Conservation (phyloP, 1,140 invertebrate species). For the Maconellicoccus hirsutus region DNA sequence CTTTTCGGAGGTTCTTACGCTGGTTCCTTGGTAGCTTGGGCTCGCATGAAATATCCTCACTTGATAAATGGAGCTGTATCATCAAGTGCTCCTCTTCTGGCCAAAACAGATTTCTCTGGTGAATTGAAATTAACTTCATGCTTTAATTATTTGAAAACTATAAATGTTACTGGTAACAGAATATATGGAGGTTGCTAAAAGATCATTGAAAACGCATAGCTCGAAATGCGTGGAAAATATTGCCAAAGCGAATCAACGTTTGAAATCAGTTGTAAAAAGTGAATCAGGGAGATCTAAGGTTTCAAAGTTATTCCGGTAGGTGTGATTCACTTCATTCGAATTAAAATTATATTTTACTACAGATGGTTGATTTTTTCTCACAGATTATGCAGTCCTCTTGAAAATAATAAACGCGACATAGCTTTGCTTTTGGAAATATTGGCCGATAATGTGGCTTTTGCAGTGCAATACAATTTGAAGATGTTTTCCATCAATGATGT, state of each 20-base stretch:
- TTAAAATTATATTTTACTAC: too few species aligned
- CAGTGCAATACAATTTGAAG: too few species aligned
- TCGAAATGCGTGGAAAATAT: constrained; percentile 57
- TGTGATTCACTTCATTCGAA: too few species aligned
- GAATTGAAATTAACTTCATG: constrained; percentile 24
- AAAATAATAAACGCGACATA: too few species aligned
- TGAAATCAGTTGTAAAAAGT: constrained; percentile 35
- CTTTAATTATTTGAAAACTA: constrained; percentile 57
- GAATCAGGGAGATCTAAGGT: constrained; percentile 32
- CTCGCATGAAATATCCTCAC: constrained; percentile 78
- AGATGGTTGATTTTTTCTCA: too few species aligned
- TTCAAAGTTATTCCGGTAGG: constrained; percentile 54
- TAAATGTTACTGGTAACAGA: too few species aligned
- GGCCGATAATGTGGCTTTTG: too few species aligned
- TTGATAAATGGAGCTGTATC: constrained; percentile 71
- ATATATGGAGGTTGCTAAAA: too few species aligned
- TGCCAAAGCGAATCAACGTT: constrained; percentile 47
- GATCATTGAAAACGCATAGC: too few species aligned
- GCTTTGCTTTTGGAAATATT: too few species aligned
- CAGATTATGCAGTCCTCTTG: too few species aligned
- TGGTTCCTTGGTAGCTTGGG: constrained; percentile 80
- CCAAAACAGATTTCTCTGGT: constrained; percentile 70
- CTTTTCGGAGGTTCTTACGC: constrained; percentile 87
- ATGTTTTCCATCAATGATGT: too few species aligned
- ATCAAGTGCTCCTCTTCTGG: constrained; percentile 73